Evolutionary conservation across 2,888 invertebrate genomes (phyloP), one percentile per base, ranked within the genome.

Genomic region (Oscheius sp.): DNA sequence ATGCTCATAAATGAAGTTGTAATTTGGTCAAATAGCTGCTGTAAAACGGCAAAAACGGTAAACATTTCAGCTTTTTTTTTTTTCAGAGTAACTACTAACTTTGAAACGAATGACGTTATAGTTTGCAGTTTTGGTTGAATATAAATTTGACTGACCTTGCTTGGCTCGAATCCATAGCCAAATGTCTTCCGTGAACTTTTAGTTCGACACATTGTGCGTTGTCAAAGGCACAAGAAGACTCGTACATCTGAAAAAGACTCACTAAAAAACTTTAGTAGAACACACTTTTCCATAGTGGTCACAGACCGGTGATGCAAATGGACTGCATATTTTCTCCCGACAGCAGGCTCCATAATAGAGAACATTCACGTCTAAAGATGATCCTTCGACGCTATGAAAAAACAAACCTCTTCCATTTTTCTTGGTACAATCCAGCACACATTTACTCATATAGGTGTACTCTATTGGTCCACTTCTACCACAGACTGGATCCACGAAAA

Each of bases 221-320:
- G 71, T 83, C 82, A 71, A 82, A 81, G 21, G 77, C 76, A 57
- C 83, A 83, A 11, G 76, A 58, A 4, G 76, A 72, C 37, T 75
- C 70, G 58, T 80, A 79, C 79, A 81, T 82, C 83, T 83, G 70
- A 68, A 47, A 47, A 9, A 29, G 2, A 9, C 10, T 29, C 2
- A 65, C 2, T 55, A 32, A 70, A 57, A 48, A 21, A 21, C 21
- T 21, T 21, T 29, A 47, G 3, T 13, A 35, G 33, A 48, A 47
- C 60, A 37, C 11, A 83, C 83, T 76, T 79, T 76, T 66, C 83
- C 83, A 60, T 77, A 66, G n/a, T 76, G 73, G 32, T 80, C 77
- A 60, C 84, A 84, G 37, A 84, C 82, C 13, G 84, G 82, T 32
- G 78, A 68, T 29, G 80, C 79, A 62, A 81, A 84, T 60, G 79